These are phyloP conservation scores for Macrotis lagotis DNA, from an alignment of 2,113 vertebrate genomes.

Conservation along the genomic window DNA sequence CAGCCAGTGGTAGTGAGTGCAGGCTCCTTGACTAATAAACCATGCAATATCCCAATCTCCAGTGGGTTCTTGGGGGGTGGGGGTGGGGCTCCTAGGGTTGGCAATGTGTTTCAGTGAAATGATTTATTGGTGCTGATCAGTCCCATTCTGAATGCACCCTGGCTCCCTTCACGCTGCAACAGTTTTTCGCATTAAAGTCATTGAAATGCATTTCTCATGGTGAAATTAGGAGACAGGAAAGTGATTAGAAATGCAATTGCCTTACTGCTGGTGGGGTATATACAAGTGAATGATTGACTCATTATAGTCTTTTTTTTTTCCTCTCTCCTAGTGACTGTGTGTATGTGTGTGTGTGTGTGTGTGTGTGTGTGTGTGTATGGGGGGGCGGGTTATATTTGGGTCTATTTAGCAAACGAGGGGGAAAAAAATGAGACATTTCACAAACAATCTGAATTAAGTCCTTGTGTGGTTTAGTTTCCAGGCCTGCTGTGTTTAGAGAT, in stretches of 20 bases:
- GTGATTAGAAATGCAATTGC: not conserved
- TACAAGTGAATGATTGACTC: not conserved
- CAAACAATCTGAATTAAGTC: not conserved
- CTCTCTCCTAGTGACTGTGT: not conserved
- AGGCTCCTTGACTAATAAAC: not conserved
- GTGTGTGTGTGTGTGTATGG: not conserved
- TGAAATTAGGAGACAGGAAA: not conserved
- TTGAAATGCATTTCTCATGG: conserved; percentile 45
- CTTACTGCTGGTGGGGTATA: not conserved
- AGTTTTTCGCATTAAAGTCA: conserved; percentile 6
- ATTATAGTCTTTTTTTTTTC: not conserved
- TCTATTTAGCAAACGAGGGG: not conserved
- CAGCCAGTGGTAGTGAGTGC: no score
- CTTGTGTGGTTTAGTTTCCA: not conserved
- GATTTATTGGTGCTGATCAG: not conserved
- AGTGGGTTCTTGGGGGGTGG: no score
- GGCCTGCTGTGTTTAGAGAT: not conserved
- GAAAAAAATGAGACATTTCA: not conserved
- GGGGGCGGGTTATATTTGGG: not conserved
- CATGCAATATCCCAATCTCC: not conserved
- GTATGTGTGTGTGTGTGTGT: not conserved
- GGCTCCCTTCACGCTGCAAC: not conserved
- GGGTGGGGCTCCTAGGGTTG: not conserved
- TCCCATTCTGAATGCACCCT: not conserved
- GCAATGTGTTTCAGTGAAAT: not conserved